Conservation (phyloP, 2,888 invertebrate genomes). For the Ophraella communa region DNA sequence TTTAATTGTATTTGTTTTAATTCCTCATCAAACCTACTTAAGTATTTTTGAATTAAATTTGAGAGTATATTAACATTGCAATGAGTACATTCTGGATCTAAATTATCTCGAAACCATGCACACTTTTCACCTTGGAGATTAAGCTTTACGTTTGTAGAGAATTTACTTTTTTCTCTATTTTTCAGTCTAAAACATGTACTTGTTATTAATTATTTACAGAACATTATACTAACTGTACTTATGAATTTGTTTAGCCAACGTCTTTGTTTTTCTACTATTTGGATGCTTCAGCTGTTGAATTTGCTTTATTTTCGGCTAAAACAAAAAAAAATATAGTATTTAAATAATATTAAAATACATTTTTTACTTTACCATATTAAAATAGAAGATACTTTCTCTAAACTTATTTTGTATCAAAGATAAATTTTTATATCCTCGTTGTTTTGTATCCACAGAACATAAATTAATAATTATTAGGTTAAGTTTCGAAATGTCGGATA, state of each 20-base stretch:
- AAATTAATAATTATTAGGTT: too few relatives aligned
- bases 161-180: constrained; percentile 68
- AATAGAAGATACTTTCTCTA: too few relatives aligned
- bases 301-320: constrained; percentile 62
- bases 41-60: constrained; percentile 57
- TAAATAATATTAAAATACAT: not conserved
- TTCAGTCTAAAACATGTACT: constrained; percentile 57
- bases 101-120: not conserved
- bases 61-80: constrained; percentile 69
- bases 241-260: constrained; percentile 73
- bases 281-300: constrained; percentile 77
- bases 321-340: constrained; percentile 10
- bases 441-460: too few relatives aligned
- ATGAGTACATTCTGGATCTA: constrained; percentile 38
- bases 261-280: constrained; percentile 82
- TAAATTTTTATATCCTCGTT: too few relatives aligned
- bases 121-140: constrained; percentile 66
- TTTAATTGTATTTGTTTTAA: constrained; percentile 67
- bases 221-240: constrained; percentile 58
- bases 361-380: not conserved
- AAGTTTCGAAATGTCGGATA: too few relatives aligned
- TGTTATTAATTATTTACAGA: constrained; percentile 14
- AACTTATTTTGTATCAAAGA: too few relatives aligned
- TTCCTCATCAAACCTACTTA: constrained; percentile 50
- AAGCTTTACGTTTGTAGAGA: constrained; percentile 73